These are phyloP conservation scores for Graptemys geographica DNA, from an alignment of 2,797 vertebrate genomes.

Conservation along the genomic window DNA sequence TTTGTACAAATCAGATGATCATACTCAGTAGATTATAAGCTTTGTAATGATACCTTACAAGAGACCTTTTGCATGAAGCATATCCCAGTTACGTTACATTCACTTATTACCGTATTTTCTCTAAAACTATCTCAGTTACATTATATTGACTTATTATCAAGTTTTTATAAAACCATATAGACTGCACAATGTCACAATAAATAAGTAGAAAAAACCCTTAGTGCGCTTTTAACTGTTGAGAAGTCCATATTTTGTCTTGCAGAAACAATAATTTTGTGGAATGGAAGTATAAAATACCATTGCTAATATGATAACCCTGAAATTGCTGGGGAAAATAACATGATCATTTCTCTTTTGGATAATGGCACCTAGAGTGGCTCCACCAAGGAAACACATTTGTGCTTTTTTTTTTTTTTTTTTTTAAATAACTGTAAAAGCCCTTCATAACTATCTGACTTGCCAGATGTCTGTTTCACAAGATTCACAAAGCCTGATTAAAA, in stretches of 20 bases:
- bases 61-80: too few species aligned
- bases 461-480: background rate
- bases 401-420: background rate
- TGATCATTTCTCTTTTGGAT: background rate
- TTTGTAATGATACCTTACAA: too few species aligned
- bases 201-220: background rate
- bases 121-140: too few species aligned
- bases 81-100: too few species aligned
- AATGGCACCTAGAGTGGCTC: background rate
- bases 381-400: background rate
- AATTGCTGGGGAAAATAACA: background rate
- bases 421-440: background rate
- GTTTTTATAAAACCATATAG: too few species aligned
- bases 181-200: background rate
- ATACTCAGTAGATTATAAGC: too few species aligned
- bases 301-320: background rate
- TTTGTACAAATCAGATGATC: too few species aligned
- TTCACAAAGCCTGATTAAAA: accelerated
- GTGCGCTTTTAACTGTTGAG: background rate
- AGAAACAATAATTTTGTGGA: background rate
- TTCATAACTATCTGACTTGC: background rate
- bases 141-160: too few species aligned
- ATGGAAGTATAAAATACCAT: background rate
- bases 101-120: too few species aligned
- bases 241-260: background rate